These are phyloP conservation scores for Bucco capensis DNA, from an alignment of 2,113 vertebrate genomes.

Conservation along the genomic window DNA sequence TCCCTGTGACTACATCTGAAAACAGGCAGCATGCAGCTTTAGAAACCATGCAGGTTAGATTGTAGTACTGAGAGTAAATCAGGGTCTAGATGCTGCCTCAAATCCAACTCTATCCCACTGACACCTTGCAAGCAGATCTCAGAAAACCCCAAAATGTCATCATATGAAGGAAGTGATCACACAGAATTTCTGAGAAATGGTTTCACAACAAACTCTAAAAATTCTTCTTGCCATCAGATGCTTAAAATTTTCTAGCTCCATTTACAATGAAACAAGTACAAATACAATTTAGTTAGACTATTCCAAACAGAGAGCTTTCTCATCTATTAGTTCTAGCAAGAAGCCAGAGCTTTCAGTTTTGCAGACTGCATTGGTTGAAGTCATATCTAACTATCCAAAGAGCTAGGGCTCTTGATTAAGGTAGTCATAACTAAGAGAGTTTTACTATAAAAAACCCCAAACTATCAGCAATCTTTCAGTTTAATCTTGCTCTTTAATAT, in stretches of 20 bases:
- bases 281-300: neutral
- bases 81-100: neutral
- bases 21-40: neutral
- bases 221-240: neutral
- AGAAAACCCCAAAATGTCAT: neutral
- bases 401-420: neutral
- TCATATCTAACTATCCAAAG: neutral
- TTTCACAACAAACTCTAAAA: neutral
- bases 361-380: neutral
- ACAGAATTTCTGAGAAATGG: neutral
- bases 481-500: neutral
- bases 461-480: neutral
- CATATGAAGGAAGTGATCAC: neutral
- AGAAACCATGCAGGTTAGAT: neutral
- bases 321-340: neutral
- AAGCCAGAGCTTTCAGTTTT: neutral
- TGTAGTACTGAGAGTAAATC: neutral
- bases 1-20: neutral
- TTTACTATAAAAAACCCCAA: neutral
- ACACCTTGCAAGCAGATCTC: neutral
- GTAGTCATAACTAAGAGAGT: neutral
- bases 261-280: neutral
- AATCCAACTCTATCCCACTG: neutral
- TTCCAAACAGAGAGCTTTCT: neutral
- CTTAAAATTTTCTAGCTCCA: neutral